Conservation (phyloP, 1,140 invertebrate species). For the Tetramorium parvispinum region DNA sequence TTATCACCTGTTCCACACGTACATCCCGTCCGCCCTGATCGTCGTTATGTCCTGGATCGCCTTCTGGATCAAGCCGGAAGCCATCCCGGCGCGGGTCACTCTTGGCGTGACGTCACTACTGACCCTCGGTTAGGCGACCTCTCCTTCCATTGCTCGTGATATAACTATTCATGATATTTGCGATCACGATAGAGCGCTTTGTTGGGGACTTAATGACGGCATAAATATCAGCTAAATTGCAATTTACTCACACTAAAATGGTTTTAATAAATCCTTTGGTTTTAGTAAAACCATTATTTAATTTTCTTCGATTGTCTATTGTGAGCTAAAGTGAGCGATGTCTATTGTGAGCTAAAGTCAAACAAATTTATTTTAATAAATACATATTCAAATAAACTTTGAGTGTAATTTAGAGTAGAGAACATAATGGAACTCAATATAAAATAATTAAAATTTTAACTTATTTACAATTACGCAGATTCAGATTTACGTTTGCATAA, state of each 20-base stretch:
- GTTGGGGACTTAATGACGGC: not conserved
- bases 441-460: not conserved
- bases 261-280: not conserved
- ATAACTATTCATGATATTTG: constrained; percentile 51
- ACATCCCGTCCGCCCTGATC: constrained; percentile 95
- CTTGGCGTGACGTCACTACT: constrained; percentile 94
- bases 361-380: not conserved
- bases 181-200: not conserved
- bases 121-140: constrained; percentile 88
- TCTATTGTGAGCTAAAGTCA: not conserved
- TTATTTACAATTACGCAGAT: not conserved
- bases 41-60: constrained; percentile 97
- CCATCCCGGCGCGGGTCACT: constrained; percentile 93
- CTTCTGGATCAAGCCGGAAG: constrained; percentile 97
- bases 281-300: constrained; percentile 2
- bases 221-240: constrained; percentile 2
- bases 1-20: constrained; percentile 96
- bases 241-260: not conserved
- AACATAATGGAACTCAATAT: not conserved
- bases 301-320: not conserved
- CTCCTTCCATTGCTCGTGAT: constrained; percentile 4
- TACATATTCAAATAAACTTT: not conserved
- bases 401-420: not conserved
- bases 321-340: not conserved
- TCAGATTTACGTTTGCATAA: not conserved